These are phyloP conservation scores for Pardosa pseudoannulata DNA, from an alignment of 2,888 invertebrate genomes.

Conservation along the genomic window DNA sequence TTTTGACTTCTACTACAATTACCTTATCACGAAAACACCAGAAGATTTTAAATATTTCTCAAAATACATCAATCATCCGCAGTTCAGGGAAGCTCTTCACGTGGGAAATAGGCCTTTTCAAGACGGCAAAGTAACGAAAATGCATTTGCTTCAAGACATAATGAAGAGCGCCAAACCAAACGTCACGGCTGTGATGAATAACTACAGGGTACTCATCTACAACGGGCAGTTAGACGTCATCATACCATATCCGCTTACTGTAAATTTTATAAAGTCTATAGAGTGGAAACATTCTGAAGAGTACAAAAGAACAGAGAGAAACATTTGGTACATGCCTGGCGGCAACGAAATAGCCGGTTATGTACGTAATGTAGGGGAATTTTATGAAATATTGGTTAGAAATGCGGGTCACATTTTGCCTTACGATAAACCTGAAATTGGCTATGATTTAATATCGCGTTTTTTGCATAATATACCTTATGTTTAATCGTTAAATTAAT, in stretches of 20 bases:
- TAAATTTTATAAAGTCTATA: slow-evolving; percentile 85
- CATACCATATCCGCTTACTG: slow-evolving; percentile 90
- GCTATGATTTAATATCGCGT: slow-evolving; percentile 79
- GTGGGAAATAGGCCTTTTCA: slow-evolving; percentile 88
- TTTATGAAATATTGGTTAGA: slow-evolving; percentile 86
- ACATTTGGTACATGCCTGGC: slow-evolving; percentile 70
- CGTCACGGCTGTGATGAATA: slow-evolving; percentile 77
- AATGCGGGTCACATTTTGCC: slow-evolving; percentile 91
- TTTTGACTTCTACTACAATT: slow-evolving; percentile 87
- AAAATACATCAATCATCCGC: slow-evolving; percentile 82
- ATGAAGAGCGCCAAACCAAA: slow-evolving; percentile 86
- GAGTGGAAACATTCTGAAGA: slow-evolving; percentile 83
- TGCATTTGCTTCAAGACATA: slow-evolving; percentile 85
- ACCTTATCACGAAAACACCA: slow-evolving; percentile 80
- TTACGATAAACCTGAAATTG: slow-evolving; percentile 87
- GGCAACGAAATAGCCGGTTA: slow-evolving; percentile 84
- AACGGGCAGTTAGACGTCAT: slow-evolving; percentile 95
- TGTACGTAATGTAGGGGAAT: slow-evolving; percentile 84
- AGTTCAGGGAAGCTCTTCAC: slow-evolving; percentile 86
- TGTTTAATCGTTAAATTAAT: slow-evolving; percentile 84
- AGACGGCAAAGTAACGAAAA: slow-evolving; percentile 82
- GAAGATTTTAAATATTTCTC: slow-evolving; percentile 80
- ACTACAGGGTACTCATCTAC: slow-evolving; percentile 80
- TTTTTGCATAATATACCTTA: neutral
- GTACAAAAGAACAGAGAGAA: slow-evolving; percentile 82